Evolutionary conservation across 2,888 invertebrate species (phyloP), one percentile per base, ranked within the genome.

Genomic region (Tortrix viridana): DNA sequence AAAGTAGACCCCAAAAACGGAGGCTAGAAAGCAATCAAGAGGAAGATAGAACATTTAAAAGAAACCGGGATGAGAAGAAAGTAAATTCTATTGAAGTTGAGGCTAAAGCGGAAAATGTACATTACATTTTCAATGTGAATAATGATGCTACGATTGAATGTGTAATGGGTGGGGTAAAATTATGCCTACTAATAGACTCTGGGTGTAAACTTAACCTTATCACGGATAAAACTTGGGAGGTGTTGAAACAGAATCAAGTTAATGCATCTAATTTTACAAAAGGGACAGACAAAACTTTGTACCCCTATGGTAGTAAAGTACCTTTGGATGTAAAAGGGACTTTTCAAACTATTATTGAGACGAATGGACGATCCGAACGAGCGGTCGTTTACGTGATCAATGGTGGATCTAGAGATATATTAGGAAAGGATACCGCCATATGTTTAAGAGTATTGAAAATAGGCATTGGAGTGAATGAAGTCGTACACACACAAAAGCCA

Each of bases 201-300:
- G 69, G 71, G 4, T 68, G 66, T n/a, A 72, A 71, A 18, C 43
- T 52, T 3, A 73, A 74, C 52, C 16, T 73, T 2, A 72, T 73
- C 0, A 68, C 69, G 0, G 66, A 68, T 6, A 41, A 70, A 38
- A 69, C 71, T 0, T 74, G 71, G 72, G 22, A 49, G 6, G 26
- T 0, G 3, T 26, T 72, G 19, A 71, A 71, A 46, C 43, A 58
- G 4, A 53, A 68, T 5, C 55, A 44, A 3, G 59, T 60, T 3
- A 16, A 47, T 3, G 47, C 52, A 26, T 58, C 23, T 0, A 44
- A 68, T 5, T 66, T 66, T 54, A 37, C 16, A 6, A 3, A 48
- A 14, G 62, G 64, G 7, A 65, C 71, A 20, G 22, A 66, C 5
- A 69, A 69, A 65, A 69, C 32, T 14, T 60, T 68, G 32, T 18